Evolutionary conservation across 1,140 invertebrate genomes (phyloP), one percentile per base, ranked within the genome.

Genomic region (Stegodyphus dumicola): DNA sequence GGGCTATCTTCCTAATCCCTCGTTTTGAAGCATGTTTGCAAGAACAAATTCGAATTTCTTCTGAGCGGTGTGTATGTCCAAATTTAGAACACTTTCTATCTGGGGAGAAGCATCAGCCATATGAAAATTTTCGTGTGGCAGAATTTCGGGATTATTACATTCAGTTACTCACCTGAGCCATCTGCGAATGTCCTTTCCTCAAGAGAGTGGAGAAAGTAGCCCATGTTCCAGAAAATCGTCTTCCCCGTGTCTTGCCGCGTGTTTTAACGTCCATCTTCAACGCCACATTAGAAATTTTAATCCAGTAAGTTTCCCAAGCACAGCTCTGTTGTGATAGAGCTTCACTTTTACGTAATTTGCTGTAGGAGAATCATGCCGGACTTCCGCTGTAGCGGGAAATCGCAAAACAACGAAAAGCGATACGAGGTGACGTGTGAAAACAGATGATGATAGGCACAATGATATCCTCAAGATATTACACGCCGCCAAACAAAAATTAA

Each of bases 211-310:
- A 86, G 13, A 86, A n/a, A 0, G 84, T 73, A 11, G 53, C 15
- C 84, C 84, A 86, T 18, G 84, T 64, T 10, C 84, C 84, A 9
- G 84, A 86, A 64, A 86, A 71, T 48, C 83, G 60, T 67, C 84
- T 70, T 49, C 75, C 49, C 9, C 54, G 67, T 51, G 54, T 18
- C n/a, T 51, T 60, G 4, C 60, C 53, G 3, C 74, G 64, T 51
- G 53, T 48, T 11, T 11, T 15, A 1, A 77, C 66, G 53, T 69
- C 71, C 70, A 71, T 60, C 15, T 60, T 9, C 56, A 60, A 15
- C 56, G 9, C 56, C 9, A 9, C 56, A 15, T 9, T 15, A 60
- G 15, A 9, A 11, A 11, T 60, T 1, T 15, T 15, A 60, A 60
- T 60, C 56, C 56, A 60, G 56, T 60, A 60, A 15, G 56, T 60